Evolutionary conservation across 2,113 vertebrate species (phyloP).

Genomic region (Triplophysa rosa): DNA sequence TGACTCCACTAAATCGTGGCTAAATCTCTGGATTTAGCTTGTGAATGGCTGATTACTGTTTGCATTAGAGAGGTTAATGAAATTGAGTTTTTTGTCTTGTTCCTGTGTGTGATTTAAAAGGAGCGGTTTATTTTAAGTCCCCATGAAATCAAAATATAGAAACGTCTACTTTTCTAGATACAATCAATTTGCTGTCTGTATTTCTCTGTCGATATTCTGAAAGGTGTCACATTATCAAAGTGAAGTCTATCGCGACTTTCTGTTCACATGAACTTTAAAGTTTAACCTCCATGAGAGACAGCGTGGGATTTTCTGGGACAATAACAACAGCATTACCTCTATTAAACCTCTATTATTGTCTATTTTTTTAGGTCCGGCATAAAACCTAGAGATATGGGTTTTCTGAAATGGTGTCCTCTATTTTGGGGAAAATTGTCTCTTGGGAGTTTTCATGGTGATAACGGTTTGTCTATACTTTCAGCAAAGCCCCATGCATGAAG

Average conservation of each 20-base stretch:
- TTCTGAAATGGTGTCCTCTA: background rate
- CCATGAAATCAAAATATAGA: too few relatives aligned
- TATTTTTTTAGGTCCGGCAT: background rate
- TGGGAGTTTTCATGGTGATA: background rate
- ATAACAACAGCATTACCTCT: too few relatives aligned
- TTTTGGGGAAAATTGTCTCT: background rate
- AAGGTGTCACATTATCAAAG: too few relatives aligned
- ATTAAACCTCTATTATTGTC: background rate
- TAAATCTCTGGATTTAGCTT: slow-evolving; percentile 17
- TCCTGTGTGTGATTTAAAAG: background rate
- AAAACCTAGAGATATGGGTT: background rate
- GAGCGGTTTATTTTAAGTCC: background rate
- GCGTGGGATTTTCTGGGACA: background rate
- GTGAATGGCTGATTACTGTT: background rate
- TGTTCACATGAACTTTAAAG: too few relatives aligned
- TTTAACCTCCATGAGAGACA: background rate
- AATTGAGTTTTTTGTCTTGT: background rate
- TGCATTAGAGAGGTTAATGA: slow-evolving; percentile 12
- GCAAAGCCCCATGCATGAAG: background rate
- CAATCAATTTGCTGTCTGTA: too few relatives aligned
- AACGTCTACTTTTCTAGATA: too few relatives aligned
- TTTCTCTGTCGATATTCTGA: too few relatives aligned
- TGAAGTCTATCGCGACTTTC: too few relatives aligned
- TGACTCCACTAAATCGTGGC: background rate
- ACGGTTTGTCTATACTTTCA: background rate